Conservation (phyloP, 92 coral and sea anemone genomes). For the Phenganax subtilis region DNA sequence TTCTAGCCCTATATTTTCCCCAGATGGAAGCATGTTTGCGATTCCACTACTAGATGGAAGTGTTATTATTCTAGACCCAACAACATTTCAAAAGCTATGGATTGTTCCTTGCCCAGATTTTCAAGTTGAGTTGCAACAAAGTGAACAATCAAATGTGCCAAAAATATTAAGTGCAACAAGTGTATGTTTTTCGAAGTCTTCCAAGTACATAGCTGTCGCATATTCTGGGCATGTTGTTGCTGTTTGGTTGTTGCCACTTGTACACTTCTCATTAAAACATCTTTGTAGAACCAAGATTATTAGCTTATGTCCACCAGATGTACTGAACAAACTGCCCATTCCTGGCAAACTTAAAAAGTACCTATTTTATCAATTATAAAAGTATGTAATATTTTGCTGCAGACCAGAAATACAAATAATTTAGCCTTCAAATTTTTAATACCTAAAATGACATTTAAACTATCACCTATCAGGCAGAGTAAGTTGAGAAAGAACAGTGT, state of each 20-base stretch:
- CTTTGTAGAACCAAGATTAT: constrained; percentile 24
- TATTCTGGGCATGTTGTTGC: constrained; percentile 3
- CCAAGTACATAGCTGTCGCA: constrained; percentile 22
- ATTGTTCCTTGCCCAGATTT: background rate
- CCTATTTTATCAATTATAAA: constrained; percentile 22
- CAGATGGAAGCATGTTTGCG: constrained; percentile 29
- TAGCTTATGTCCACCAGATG: constrained; percentile 5
- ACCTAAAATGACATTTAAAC: too few species aligned
- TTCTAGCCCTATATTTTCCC: constrained; percentile 4
- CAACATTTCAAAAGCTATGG: constrained; percentile 14
- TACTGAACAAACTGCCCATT: constrained; percentile 15
- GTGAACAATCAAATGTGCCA: background rate
- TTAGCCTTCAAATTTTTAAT: too few species aligned
- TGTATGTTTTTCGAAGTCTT: constrained; percentile 35
- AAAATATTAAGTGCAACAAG: background rate
- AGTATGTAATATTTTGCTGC: too few species aligned
- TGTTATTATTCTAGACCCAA: constrained; percentile 24
- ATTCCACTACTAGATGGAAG: constrained; percentile 10
- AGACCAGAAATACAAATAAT: too few species aligned
- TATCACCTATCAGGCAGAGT: too few species aligned
- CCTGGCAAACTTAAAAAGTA: constrained; percentile 30
- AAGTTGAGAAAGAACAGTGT: too few species aligned
- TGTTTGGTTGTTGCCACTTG: constrained; percentile 14
- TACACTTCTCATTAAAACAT: constrained; percentile 25
- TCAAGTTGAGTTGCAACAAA: background rate